Base-by-base conservation (phyloP, 1,140 invertebrate genomes). In the Galleria mellonella region DNA sequence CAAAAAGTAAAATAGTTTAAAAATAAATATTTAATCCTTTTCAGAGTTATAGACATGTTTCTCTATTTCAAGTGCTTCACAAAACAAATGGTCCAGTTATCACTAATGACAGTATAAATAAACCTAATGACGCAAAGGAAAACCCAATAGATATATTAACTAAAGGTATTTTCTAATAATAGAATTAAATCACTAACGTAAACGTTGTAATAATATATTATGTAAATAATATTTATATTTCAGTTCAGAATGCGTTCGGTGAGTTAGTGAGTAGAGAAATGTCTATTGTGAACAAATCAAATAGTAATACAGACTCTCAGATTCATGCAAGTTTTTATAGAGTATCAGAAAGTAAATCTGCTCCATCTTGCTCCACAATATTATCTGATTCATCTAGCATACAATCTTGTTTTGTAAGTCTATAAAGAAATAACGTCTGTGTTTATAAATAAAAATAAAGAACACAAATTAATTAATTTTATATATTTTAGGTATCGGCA, bases 1-100 rank as follows among this genome's bases (percentile, higher is more conserved):
- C 11, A 10, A 31, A n/a, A 2, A n/a, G 9, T 33, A 33, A 33
- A 39, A n/a, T n/a, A n/a, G n/a, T n/a, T n/a, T n/a, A 3, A 23
- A 23, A 14, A 13, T 32, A 31, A 1, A n/a, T 31, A 13, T 32
- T 15, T 41, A 23, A 30, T 40, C 29, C 14, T 31, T 67, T 79
- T 31, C 58, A 84, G 81, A 58, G 48, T 49, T 82, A 53, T 37
- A 61, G 51, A 40, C 68, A 84, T 38, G 63, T 84, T 0, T 78
- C 75, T 9, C 38, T 82, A 31, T 46, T 84, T 31, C 70, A 84
- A 82, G 70, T 84, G 10, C 47, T 84, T 10, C 77, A 84, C 49
- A 84, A 81, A 66, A 75, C 72, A 15, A 81, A 79, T 39, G 43
- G 38, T 12, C 42, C 64, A 15, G 27, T 44, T 32, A 9, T 43